Evolutionary conservation across 2,888 invertebrate genomes (phyloP).

Genomic region (Uropetala carovei): DNA sequence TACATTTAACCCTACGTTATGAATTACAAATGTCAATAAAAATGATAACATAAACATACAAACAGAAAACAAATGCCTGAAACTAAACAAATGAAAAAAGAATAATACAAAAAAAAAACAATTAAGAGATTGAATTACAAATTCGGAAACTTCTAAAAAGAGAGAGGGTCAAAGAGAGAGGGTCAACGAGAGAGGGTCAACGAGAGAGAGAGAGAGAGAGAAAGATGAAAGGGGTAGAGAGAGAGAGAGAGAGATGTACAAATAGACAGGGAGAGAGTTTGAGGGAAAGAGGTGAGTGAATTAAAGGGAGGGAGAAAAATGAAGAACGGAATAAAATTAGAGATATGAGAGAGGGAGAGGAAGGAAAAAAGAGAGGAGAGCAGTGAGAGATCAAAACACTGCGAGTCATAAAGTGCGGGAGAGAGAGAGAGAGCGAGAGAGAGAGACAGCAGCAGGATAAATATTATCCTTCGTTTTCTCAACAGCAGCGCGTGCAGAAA

Average conservation of each 20-base stretch:
- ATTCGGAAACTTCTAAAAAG: too few species aligned
- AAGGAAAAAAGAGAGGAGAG: neutral
- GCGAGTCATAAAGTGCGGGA: neutral
- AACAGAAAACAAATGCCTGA: too few species aligned
- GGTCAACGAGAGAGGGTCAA: neutral
- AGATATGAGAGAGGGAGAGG: neutral
- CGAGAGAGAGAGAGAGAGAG: neutral
- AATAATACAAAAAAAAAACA: too few species aligned
- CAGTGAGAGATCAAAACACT: too few species aligned
- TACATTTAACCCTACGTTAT: too few species aligned
- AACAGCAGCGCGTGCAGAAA: neutral
- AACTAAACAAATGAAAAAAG: too few species aligned
- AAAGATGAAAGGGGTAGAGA: neutral
- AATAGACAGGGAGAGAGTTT: neutral
- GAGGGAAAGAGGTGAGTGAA: neutral
- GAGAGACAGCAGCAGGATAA: neutral
- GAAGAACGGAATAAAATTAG: neutral
- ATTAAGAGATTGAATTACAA: too few species aligned
- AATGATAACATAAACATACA: too few species aligned
- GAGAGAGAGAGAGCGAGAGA: neutral
- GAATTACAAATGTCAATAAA: too few species aligned
- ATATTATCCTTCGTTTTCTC: slow-evolving; percentile 5
- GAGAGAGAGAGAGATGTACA: neutral
- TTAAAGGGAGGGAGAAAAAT: neutral
- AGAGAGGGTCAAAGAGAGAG: too few species aligned